These are phyloP conservation scores for Hybognathus amarus DNA, from an alignment of 2,797 vertebrate species.

Conservation along the genomic window DNA sequence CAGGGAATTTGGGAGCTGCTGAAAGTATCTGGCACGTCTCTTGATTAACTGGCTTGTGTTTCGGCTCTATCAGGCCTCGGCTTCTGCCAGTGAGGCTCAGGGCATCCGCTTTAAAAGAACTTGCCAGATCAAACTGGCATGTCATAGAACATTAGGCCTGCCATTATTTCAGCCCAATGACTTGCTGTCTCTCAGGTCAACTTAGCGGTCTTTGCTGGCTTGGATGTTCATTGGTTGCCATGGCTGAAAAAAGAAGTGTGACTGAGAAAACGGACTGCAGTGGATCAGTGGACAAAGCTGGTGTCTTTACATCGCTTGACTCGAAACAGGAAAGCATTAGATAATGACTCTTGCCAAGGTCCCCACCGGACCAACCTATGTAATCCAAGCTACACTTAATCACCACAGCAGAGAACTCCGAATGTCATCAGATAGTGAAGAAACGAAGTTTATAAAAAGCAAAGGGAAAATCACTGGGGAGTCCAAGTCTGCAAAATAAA, in stretches of 20 bases:
- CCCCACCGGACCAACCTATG: slow-evolving; percentile 48
- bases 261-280: slow-evolving; percentile 64
- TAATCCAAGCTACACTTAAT: slow-evolving; percentile 54
- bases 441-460: slow-evolving; percentile 29
- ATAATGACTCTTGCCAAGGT: slow-evolving; percentile 45
- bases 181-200: slow-evolving; percentile 58
- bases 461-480: slow-evolving; percentile 63
- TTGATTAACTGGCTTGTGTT: slow-evolving; percentile 37
- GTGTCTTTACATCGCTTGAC: slow-evolving; percentile 60
- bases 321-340: slow-evolving; percentile 60
- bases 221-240: slow-evolving; percentile 73
- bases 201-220: slow-evolving; percentile 62
- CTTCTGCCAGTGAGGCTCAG: slow-evolving; percentile 62
- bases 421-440: slow-evolving; percentile 54
- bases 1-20: slow-evolving; percentile 25
- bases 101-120: slow-evolving; percentile 69
- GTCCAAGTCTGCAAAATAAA: slow-evolving; percentile 73
- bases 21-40: slow-evolving; percentile 35
- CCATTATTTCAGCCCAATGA: slow-evolving; percentile 26
- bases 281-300: slow-evolving; percentile 68
- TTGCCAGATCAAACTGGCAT: slow-evolving; percentile 69
- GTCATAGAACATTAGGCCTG: slow-evolving; percentile 68
- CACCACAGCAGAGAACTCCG: slow-evolving; percentile 50
- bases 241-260: slow-evolving; percentile 63
- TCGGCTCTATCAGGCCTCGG: slow-evolving; percentile 67